phyloP scores from a whole-genome alignment of 2,113 vertebrate species.

The Scalopus aquaticus region DNA sequence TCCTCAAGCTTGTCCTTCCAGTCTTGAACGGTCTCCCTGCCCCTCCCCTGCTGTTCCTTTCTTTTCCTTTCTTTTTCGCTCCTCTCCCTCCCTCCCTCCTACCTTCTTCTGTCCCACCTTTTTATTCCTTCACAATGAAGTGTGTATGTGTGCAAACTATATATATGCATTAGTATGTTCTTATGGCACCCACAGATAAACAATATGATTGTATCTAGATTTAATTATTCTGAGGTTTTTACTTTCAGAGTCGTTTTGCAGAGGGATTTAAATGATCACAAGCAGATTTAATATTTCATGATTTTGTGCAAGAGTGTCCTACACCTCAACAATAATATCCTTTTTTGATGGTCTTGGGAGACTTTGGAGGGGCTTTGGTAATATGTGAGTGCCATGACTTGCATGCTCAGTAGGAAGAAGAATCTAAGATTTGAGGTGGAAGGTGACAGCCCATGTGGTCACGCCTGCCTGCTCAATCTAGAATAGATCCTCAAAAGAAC shows the following conservation, averaged over 20 bases:
- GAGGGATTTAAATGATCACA: background rate
- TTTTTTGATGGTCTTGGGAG: background rate
- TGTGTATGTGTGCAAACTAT: background rate
- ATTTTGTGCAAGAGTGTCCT: background rate
- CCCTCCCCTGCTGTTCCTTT: background rate
- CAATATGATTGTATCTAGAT: background rate
- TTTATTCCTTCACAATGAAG: background rate
- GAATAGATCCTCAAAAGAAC: background rate
- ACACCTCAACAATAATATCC: background rate
- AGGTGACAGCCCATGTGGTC: background rate
- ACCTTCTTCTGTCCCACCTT: background rate
- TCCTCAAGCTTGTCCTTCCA: too few relatives aligned
- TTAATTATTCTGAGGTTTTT: background rate
- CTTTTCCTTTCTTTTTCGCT: background rate
- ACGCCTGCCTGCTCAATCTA: background rate
- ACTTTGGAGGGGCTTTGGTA: background rate
- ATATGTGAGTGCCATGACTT: background rate
- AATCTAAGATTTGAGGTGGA: background rate
- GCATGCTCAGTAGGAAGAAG: background rate
- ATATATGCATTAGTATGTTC: background rate
- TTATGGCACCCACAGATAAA: background rate
- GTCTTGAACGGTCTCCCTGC: too few relatives aligned
- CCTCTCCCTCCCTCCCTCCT: too few relatives aligned
- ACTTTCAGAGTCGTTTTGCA: background rate
- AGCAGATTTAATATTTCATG: background rate